Evolutionary conservation across 2,113 vertebrate species (phyloP).

Genomic region (Poecilia latipinna): DNA sequence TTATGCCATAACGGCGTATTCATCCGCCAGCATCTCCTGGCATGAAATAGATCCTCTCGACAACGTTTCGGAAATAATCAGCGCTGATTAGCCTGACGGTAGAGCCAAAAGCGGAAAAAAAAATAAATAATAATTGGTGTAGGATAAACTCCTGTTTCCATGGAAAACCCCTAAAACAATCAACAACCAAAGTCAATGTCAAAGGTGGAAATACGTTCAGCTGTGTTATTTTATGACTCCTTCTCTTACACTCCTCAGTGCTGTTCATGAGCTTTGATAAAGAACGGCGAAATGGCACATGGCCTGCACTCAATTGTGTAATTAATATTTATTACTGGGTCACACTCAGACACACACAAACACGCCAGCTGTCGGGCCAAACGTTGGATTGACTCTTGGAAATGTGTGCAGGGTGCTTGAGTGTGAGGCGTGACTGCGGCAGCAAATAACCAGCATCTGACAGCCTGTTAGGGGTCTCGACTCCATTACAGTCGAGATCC

Average conservation of each 20-base stretch:
- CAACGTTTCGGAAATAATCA: conserved; percentile 18
- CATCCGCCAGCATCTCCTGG: conserved; percentile 63
- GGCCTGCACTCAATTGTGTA: conserved; percentile 60
- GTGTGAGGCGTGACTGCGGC: conserved; percentile 11
- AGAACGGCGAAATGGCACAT: conserved; percentile 64
- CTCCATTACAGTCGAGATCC: conserved; percentile 56
- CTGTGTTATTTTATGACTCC: conserved; percentile 10
- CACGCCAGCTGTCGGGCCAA: conserved; percentile 22
- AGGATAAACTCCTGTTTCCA: background rate
- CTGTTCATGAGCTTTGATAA: conserved; percentile 64
- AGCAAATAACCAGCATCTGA: conserved; percentile 58
- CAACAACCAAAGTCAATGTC: background rate
- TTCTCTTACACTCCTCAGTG: conserved; percentile 5
- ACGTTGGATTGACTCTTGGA: conserved; percentile 20
- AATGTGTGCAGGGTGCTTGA: background rate
- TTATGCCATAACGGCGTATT: conserved; percentile 60
- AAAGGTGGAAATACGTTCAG: background rate
- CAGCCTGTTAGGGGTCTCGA: conserved; percentile 62
- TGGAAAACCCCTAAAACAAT: conserved; percentile 6
- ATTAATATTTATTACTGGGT: conserved; percentile 67
- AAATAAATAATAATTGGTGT: no score
- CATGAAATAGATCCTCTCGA: conserved; percentile 64
- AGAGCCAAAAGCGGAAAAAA: background rate
- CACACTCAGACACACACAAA: background rate
- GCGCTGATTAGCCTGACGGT: conserved; percentile 20